Conservation (phyloP, 2,888 invertebrate genomes). For the Thecophora atra region DNA sequence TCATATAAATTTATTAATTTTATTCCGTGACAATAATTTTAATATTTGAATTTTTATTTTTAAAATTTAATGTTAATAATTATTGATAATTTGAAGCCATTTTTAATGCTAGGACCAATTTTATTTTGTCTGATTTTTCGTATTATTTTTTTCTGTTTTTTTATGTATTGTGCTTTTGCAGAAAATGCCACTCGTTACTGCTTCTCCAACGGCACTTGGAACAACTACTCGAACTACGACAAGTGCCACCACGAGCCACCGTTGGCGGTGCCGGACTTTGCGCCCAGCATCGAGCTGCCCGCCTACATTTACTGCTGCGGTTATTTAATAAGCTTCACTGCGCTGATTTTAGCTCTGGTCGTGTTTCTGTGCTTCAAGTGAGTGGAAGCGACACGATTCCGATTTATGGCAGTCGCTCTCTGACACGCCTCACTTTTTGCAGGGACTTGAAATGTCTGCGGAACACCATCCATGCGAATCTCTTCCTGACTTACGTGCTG, state of each 20-base stretch:
- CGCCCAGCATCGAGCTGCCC: slow-evolving; percentile 68
- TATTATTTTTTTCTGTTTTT: slow-evolving; percentile 9
- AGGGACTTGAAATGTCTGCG: slow-evolving; percentile 92
- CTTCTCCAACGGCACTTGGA: slow-evolving; percentile 81
- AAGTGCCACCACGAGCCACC: slow-evolving; percentile 71
- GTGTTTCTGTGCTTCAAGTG: slow-evolving; percentile 92
- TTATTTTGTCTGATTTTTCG: background rate
- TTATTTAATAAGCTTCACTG: slow-evolving; percentile 83
- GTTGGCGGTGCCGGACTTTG: slow-evolving; percentile 69
- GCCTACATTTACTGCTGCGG: slow-evolving; percentile 84
- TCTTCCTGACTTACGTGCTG: slow-evolving; percentile 91
- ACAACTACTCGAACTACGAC: slow-evolving; percentile 78
- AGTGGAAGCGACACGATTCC: slow-evolving; percentile 65
- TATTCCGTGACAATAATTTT: background rate
- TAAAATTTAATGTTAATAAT: no score
- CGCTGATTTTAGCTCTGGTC: slow-evolving; percentile 82
- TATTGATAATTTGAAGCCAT: no score
- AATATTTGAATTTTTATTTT: no score
- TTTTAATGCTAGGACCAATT: background rate
- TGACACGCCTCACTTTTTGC: slow-evolving; percentile 47
- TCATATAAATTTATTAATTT: background rate
- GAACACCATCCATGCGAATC: slow-evolving; percentile 93
- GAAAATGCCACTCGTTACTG: slow-evolving; percentile 88
- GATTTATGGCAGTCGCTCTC: background rate
- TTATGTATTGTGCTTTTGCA: slow-evolving; percentile 61